A percentile compares a stretch with the other conserved stretches of the same genome.
Conservation (phyloP, 2,888 invertebrate genomes). For the Anarsia innoxiella region DNA sequence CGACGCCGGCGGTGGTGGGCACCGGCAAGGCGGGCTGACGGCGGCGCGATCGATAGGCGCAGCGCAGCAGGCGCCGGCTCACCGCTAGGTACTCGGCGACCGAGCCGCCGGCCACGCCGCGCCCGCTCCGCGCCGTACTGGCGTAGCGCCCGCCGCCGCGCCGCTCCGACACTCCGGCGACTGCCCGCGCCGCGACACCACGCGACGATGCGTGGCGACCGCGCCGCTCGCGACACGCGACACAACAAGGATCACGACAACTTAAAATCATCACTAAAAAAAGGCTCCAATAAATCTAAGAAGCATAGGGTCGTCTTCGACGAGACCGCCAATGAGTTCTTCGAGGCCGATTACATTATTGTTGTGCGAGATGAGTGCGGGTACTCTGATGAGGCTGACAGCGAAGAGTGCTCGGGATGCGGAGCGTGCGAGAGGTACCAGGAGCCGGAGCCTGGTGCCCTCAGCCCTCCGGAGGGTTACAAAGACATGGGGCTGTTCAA, state of each 20-base stretch:
- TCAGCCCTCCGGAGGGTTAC: constrained; percentile 94
- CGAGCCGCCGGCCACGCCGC: constrained; percentile 39
- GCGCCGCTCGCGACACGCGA: constrained; percentile 65
- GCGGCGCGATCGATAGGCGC: constrained; percentile 23
- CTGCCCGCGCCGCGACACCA: constrained; percentile 46
- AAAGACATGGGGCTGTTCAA: constrained; percentile 86
- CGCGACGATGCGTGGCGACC: constrained; percentile 71
- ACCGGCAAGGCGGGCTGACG: constrained; percentile 21
- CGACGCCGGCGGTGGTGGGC: constrained; percentile 27
- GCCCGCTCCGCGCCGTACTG: constrained; percentile 59
- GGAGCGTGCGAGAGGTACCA: constrained; percentile 74
- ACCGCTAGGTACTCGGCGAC: constrained; percentile 29
- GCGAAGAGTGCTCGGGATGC: constrained; percentile 80
- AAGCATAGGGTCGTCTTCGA: constrained; percentile 91
- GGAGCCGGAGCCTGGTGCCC: constrained; percentile 87
- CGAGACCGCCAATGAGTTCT: constrained; percentile 92
- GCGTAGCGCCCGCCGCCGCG: constrained; percentile 64
- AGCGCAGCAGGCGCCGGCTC: constrained; percentile 41
- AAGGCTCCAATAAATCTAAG: constrained; percentile 80
- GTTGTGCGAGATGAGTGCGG: constrained; percentile 90
- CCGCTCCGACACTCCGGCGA: constrained; percentile 42
- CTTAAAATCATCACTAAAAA: constrained; percentile 85
- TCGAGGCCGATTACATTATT: constrained; percentile 94
- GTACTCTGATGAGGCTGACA: constrained; percentile 88
- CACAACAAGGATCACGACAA: constrained; percentile 79